Conservation (phyloP, 2,888 invertebrate species). For the Celastrina argiolus region DNA sequence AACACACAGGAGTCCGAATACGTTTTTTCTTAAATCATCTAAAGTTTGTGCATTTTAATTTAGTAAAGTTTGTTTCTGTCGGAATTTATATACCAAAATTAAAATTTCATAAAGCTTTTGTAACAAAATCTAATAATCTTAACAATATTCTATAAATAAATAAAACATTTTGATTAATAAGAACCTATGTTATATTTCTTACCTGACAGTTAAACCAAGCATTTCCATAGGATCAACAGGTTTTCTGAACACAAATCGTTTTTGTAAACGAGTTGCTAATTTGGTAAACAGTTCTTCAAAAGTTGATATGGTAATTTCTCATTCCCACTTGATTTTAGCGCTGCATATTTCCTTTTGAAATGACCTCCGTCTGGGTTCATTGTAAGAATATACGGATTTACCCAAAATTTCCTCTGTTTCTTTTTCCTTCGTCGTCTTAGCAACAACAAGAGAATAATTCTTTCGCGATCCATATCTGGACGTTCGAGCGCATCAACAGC, state of each 20-base stretch:
- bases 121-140: no score
- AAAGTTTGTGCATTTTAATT: constrained; percentile 7
- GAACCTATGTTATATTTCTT: not conserved
- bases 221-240: not conserved
- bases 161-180: no score
- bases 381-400: not conserved
- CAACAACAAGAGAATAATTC: not conserved
- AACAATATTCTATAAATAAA: no score
- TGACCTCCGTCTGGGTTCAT: not conserved
- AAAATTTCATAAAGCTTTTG: no score
- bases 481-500: not conserved
- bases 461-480: not conserved
- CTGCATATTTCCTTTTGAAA: not conserved
- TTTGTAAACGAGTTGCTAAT: not conserved
- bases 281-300: not conserved
- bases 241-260: not conserved
- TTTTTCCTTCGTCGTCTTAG: no score
- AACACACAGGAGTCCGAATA: constrained; percentile 1
- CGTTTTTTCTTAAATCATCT: constrained; percentile 12
- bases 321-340: not conserved
- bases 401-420: no score
- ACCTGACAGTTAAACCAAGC: not conserved
- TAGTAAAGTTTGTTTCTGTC: constrained; percentile 5
- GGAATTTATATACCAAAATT: constrained; percentile 3
- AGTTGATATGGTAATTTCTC: not conserved